phyloP scores from a whole-genome alignment of 1,140 invertebrate genomes.

The Panonychus citri region DNA sequence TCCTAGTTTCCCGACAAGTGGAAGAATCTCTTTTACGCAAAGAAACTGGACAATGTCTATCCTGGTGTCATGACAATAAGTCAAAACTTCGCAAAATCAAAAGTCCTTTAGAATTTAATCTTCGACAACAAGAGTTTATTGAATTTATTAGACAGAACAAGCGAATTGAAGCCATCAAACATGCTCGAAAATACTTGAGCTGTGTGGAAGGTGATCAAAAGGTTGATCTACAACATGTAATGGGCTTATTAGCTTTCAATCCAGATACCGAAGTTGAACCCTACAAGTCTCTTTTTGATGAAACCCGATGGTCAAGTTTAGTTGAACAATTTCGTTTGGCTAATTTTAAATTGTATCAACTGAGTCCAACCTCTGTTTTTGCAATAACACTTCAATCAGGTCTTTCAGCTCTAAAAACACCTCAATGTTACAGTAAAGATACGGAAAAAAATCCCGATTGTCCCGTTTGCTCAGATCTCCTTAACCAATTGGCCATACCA shows the following conservation, averaged over 20 bases:
- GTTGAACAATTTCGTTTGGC: conserved; percentile 76
- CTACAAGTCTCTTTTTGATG: conserved; percentile 38
- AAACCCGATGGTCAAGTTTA: conserved; percentile 49
- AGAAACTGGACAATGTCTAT: conserved; percentile 67
- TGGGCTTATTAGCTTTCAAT: conserved; percentile 81
- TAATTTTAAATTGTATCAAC: conserved; percentile 77
- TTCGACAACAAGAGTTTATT: conserved; percentile 81
- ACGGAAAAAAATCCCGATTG: conserved; percentile 49
- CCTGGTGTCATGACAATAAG: conserved; percentile 92
- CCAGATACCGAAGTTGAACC: conserved; percentile 40
- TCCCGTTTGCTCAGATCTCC: conserved; percentile 68
- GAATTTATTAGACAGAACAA: conserved; percentile 64
- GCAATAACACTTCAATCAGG: conserved; percentile 74
- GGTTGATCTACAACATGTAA: conserved; percentile 63
- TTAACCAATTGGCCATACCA: conserved; percentile 58
- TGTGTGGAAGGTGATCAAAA: conserved; percentile 47
- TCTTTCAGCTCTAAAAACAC: conserved; percentile 80
- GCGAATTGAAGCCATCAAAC: conserved; percentile 68
- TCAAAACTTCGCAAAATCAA: conserved; percentile 81
- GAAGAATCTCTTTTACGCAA: conserved; percentile 38
- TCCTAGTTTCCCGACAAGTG: conserved; percentile 67
- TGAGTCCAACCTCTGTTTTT: conserved; percentile 71
- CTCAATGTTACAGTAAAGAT: conserved; percentile 29
- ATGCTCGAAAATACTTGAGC: conserved; percentile 77
- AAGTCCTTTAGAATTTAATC: conserved; percentile 42